Evolutionary conservation across 2,113 vertebrate species (phyloP).

Genomic region (Falco punctatus): DNA sequence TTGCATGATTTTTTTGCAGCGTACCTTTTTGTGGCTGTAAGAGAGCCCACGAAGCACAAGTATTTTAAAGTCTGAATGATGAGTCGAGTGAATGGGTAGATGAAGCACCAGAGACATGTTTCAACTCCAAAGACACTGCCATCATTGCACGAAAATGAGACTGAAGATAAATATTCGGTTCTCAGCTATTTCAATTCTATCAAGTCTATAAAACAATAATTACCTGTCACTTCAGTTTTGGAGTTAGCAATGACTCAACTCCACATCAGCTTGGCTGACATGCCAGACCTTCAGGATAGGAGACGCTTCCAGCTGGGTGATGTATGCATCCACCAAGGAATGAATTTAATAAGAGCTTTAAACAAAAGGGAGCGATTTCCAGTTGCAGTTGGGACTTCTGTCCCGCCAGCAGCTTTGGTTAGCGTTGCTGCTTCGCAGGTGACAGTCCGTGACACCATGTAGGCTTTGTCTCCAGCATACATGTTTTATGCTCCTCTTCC

Average conservation of each 20-base stretch:
- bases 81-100: background rate
- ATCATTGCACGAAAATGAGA: accelerated
- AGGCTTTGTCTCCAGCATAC: background rate
- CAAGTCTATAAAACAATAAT: background rate
- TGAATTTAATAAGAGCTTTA: accelerated
- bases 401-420: background rate
- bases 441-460: background rate
- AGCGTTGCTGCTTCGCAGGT: background rate
- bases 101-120: background rate
- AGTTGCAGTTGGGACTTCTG: background rate
- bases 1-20: background rate
- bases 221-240: background rate
- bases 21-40: background rate
- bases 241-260: background rate
- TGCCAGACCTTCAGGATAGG: background rate
- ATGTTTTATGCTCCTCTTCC: background rate
- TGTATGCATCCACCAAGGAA: background rate
- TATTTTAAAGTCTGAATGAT: background rate
- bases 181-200: background rate
- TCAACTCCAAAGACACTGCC: accelerated
- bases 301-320: background rate
- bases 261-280: background rate
- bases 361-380: background rate
- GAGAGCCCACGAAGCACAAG: background rate
- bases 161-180: background rate